Conservation (phyloP, 92 coral and sea anemone species). For the Zoanthus sansibaricus region DNA sequence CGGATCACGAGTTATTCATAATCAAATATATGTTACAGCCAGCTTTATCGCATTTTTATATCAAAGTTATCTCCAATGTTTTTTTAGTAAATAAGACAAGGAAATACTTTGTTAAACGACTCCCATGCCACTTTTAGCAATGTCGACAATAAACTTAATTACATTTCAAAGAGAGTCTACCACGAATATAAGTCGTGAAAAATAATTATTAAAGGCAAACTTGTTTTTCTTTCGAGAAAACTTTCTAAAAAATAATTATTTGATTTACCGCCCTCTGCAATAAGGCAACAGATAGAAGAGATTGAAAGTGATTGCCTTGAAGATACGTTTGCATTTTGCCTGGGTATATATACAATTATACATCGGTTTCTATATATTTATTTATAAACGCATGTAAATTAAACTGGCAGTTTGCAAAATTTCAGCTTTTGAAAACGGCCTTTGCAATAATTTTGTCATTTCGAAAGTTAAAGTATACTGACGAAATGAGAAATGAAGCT, state of each 20-base stretch:
- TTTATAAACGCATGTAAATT: background rate
- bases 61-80: conserved; percentile 8
- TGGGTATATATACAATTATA: background rate
- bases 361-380: background rate
- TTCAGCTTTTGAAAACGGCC: background rate
- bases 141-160: background rate
- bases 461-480: no score
- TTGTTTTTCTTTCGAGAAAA: background rate
- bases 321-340: background rate
- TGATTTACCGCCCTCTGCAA: background rate
- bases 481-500: no score
- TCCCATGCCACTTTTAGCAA: background rate
- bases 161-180: background rate
- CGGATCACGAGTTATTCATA: background rate
- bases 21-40: background rate
- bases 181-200: background rate
- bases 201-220: background rate
- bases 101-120: background rate
- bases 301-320: background rate
- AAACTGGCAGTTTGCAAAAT: background rate
- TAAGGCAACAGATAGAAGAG: background rate
- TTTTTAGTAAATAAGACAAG: background rate
- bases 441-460: no score
- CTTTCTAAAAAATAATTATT: background rate
- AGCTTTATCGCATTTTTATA: background rate